A percentile compares a stretch with the other conserved stretches of the same genome.
phyloP scores from a whole-genome alignment of 2,113 vertebrate species.

The Passerina amoena region DNA sequence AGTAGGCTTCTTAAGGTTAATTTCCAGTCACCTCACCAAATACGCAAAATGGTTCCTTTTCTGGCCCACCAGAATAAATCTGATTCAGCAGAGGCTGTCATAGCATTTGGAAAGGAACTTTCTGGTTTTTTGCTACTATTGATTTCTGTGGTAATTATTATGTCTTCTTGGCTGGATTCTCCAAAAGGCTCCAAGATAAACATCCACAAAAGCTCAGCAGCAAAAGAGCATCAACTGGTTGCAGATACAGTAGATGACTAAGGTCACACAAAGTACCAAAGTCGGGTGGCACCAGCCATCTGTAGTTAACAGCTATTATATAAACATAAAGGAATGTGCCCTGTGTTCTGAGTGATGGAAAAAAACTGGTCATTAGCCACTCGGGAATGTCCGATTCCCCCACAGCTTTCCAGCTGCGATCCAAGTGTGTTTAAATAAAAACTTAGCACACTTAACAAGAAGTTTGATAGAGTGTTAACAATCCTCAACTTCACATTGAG shows the following conservation, averaged over 20 bases:
- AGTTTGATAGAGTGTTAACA: slow-evolving; percentile 84
- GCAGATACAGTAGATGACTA: neutral
- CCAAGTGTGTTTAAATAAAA: slow-evolving; percentile 75
- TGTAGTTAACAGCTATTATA: slow-evolving; percentile 73
- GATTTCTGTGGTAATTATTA: neutral
- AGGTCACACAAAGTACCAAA: slow-evolving; percentile 48
- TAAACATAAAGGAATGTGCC: slow-evolving; percentile 75
- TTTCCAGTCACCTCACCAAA: neutral
- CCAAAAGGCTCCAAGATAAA: neutral
- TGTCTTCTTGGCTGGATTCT: neutral
- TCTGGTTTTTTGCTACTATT: neutral
- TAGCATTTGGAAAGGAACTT: neutral
- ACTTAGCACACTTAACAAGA: slow-evolving; percentile 74
- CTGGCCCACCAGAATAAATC: neutral
- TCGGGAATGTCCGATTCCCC: slow-evolving; percentile 53
- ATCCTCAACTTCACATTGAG: slow-evolving; percentile 75
- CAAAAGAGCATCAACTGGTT: neutral
- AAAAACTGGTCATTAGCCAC: slow-evolving; percentile 67
- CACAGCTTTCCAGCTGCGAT: slow-evolving; percentile 73
- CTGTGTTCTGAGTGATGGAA: slow-evolving; percentile 56
- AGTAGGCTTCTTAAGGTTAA: neutral
- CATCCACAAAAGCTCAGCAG: neutral
- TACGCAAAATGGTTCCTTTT: neutral
- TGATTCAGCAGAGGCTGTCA: neutral
- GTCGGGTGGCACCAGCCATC: slow-evolving; percentile 67